Percentiles rank a stretch among this genome's conserved stretches.
These are phyloP conservation scores for Atrina japonica DNA, from an alignment of 2,888 invertebrate genomes.

Conservation along the genomic window DNA sequence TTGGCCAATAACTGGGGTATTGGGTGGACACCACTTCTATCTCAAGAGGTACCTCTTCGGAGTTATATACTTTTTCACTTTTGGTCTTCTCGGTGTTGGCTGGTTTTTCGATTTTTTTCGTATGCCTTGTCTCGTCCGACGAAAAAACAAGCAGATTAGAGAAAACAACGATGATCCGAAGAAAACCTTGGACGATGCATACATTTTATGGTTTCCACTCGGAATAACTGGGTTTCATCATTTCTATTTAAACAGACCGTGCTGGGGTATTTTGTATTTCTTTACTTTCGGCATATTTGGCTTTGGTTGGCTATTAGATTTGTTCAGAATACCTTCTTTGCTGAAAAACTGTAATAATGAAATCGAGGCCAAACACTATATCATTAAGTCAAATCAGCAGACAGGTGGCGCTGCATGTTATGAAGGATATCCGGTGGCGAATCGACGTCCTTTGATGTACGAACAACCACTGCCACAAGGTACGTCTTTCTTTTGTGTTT, in stretches of 20 bases:
- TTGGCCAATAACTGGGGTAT: slow-evolving; percentile 15
- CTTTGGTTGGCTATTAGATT: slow-evolving; percentile 66
- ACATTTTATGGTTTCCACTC: slow-evolving; percentile 62
- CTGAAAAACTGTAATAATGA: slow-evolving; percentile 56
- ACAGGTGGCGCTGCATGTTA: no score
- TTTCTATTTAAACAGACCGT: slow-evolving; percentile 58
- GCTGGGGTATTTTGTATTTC: slow-evolving; percentile 65
- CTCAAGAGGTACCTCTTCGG: slow-evolving; percentile 54
- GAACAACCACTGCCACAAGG: no score
- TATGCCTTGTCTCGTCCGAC: slow-evolving; percentile 54
- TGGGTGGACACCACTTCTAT: slow-evolving; percentile 62
- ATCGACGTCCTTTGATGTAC: no score
- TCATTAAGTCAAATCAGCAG: no score
- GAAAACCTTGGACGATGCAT: slow-evolving; percentile 62
- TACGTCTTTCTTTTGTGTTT: no score
- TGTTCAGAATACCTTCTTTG: slow-evolving; percentile 58
- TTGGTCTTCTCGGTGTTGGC: slow-evolving; percentile 61
- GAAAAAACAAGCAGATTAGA: slow-evolving; percentile 51
- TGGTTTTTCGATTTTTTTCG: slow-evolving; percentile 69
- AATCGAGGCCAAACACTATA: no score
- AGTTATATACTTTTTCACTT: slow-evolving; percentile 58
- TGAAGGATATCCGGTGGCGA: no score
- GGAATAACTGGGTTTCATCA: slow-evolving; percentile 57
- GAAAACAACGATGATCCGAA: neutral
- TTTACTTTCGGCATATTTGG: slow-evolving; percentile 65